Conservation (phyloP, 1,140 invertebrate genomes). For the Diorhabda elongata region DNA sequence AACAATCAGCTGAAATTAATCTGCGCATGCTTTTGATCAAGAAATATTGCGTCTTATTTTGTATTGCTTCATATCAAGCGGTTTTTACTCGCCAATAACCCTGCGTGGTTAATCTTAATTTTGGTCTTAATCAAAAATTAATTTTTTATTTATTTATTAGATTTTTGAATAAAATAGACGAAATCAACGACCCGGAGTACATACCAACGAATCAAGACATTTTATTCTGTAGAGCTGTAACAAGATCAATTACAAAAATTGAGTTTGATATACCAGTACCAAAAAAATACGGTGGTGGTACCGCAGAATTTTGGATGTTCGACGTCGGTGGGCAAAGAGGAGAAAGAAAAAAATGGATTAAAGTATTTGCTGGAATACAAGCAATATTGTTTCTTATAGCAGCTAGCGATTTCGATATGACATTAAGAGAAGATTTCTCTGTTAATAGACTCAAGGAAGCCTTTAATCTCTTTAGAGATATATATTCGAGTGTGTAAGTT, state of each 20-base stretch:
- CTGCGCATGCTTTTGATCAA: too few species aligned
- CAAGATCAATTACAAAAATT: slow-evolving; percentile 68
- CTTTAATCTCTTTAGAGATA: slow-evolving; percentile 66
- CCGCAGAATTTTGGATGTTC: slow-evolving; percentile 70
- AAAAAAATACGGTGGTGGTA: slow-evolving; percentile 61
- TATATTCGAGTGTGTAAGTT: slow-evolving; percentile 69
- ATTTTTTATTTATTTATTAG: slow-evolving; percentile 45
- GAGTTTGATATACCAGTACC: slow-evolving; percentile 67
- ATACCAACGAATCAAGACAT: slow-evolving; percentile 67
- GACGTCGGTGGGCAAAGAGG: slow-evolving; percentile 79
- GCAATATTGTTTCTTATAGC: slow-evolving; percentile 76
- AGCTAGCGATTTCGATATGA: slow-evolving; percentile 73
- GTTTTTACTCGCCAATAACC: too few species aligned
- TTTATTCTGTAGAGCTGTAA: slow-evolving; percentile 63
- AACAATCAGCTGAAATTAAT: too few species aligned
- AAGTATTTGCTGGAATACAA: slow-evolving; percentile 77
- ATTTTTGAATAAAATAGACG: slow-evolving; percentile 62
- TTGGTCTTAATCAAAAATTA: background rate
- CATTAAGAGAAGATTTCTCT: slow-evolving; percentile 62
- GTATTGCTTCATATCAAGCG: too few species aligned
- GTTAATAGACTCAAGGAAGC: slow-evolving; percentile 71
- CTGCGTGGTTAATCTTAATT: too few species aligned
- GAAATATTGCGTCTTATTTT: too few species aligned
- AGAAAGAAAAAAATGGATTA: slow-evolving; percentile 50
- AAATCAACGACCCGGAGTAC: slow-evolving; percentile 57